Conservation (phyloP, 1,140 invertebrate genomes). For the Aleiodes sp. region DNA sequence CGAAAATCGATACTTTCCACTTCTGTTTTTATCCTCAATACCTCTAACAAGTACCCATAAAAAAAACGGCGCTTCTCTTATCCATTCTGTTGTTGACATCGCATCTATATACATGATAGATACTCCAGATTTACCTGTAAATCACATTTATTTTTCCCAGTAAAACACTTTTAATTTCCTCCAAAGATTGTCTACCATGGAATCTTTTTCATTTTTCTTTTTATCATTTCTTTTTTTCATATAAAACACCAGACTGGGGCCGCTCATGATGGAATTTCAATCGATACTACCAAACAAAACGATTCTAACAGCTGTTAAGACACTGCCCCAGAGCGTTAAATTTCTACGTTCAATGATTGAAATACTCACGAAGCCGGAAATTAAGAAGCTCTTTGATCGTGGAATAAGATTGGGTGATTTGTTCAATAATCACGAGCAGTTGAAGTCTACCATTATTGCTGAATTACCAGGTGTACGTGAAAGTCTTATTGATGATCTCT, state of each 20-base stretch:
- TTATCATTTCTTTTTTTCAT: neutral
- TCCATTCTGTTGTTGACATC: too few species aligned
- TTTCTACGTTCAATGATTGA: conserved; percentile 70
- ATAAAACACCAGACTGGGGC: conserved; percentile 53
- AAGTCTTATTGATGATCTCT: conserved; percentile 59
- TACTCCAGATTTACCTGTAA: too few species aligned
- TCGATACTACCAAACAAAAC: conserved; percentile 63
- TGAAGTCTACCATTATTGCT: conserved; percentile 54
- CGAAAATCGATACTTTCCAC: too few species aligned
- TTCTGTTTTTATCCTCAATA: too few species aligned
- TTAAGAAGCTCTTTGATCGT: conserved; percentile 67
- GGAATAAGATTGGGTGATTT: conserved; percentile 66
- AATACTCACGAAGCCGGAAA: conserved; percentile 69
- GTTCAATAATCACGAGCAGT: conserved; percentile 65
- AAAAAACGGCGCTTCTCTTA: too few species aligned
- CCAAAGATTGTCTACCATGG: neutral
- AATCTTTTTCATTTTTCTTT: neutral
- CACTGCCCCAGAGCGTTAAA: conserved; percentile 69
- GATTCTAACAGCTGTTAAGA: conserved; percentile 63
- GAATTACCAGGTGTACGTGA: conserved; percentile 56
- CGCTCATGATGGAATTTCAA: conserved; percentile 62
- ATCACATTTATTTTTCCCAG: too few species aligned
- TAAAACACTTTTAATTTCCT: too few species aligned
- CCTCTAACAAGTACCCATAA: too few species aligned
- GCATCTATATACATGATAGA: too few species aligned